Conservation (phyloP, 2,113 vertebrate genomes). For the Speoplatyrhinus poulsoni region DNA sequence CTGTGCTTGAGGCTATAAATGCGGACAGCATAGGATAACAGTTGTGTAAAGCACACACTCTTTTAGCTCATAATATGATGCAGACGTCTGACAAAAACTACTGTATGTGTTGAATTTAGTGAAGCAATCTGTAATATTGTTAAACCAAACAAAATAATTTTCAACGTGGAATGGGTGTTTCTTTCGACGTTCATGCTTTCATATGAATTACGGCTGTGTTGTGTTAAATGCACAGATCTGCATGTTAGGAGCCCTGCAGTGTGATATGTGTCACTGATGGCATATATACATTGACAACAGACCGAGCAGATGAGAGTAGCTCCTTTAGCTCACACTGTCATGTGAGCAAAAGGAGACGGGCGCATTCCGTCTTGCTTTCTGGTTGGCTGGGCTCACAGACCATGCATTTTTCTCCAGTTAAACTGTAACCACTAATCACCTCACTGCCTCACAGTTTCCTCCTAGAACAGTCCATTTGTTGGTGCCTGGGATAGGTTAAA, state of each 20-base stretch:
- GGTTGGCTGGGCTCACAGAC: slow-evolving; percentile 59
- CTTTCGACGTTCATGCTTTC: too few species aligned
- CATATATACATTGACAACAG: slow-evolving; percentile 27
- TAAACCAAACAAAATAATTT: too few species aligned
- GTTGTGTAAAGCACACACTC: too few species aligned
- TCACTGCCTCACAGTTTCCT: slow-evolving; percentile 71
- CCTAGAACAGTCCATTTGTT: slow-evolving; percentile 58
- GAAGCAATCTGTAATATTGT: too few species aligned
- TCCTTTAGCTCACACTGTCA: slow-evolving; percentile 56
- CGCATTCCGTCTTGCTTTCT: slow-evolving; percentile 54
- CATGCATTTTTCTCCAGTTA: slow-evolving; percentile 79
- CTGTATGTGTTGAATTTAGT: too few species aligned
- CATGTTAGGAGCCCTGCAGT: slow-evolving; percentile 12
- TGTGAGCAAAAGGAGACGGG: slow-evolving; percentile 51
- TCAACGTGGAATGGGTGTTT: too few species aligned
- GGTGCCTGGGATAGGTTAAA: slow-evolving; percentile 47
- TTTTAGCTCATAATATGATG: too few species aligned
- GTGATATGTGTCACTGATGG: slow-evolving; percentile 32
- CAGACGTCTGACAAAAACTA: too few species aligned
- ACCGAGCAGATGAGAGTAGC: slow-evolving; percentile 31
- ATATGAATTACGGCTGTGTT: too few species aligned
- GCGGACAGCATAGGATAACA: too few species aligned
- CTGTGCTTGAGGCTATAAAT: too few species aligned
- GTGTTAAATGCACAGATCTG: slow-evolving; percentile 17
- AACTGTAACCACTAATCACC: slow-evolving; percentile 81